A percentile compares a stretch with the other conserved stretches of the same genome.
phyloP scores from a whole-genome alignment of 2,797 vertebrate genomes.

The Tamandua tetradactyla region DNA sequence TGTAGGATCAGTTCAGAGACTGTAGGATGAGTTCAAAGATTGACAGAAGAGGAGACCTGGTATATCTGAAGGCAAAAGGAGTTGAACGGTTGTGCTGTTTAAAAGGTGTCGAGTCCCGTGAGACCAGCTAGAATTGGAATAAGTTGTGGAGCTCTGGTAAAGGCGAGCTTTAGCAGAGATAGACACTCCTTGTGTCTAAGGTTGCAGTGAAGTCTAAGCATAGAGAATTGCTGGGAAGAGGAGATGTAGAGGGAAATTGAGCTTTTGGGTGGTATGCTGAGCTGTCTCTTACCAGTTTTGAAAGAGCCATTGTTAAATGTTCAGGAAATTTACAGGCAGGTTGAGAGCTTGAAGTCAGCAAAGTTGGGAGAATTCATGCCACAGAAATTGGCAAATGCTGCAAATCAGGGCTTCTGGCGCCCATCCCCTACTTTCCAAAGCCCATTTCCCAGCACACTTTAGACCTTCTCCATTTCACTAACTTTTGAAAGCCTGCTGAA shows the following conservation, averaged over 20 bases:
- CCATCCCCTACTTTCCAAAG: accelerated
- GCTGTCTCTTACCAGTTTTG: not conserved
- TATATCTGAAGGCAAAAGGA: not conserved
- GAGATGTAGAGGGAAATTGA: not conserved
- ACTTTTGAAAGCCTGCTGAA: not conserved
- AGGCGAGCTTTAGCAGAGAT: not conserved
- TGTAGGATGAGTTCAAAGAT: not conserved
- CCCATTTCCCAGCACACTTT: not conserved
- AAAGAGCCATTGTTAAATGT: not conserved
- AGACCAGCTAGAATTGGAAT: not conserved
- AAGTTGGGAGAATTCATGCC: not conserved
- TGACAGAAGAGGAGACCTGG: not conserved
- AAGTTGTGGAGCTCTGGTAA: not conserved
- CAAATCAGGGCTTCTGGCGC: not conserved
- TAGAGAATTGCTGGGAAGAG: not conserved
- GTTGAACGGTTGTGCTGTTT: not conserved
- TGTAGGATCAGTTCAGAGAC: not conserved
- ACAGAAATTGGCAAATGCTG: not conserved
- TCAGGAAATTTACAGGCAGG: not conserved
- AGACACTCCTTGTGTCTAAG: not conserved
- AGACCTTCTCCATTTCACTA: not conserved
- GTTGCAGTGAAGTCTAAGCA: not conserved
- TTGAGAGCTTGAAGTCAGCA: not conserved
- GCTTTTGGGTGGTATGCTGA: not conserved
- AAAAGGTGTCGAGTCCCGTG: not conserved